Percentiles rank a stretch among this genome's conserved stretches.
Conservation (phyloP, 1,140 invertebrate species). For the Coptotermes formosanus region DNA sequence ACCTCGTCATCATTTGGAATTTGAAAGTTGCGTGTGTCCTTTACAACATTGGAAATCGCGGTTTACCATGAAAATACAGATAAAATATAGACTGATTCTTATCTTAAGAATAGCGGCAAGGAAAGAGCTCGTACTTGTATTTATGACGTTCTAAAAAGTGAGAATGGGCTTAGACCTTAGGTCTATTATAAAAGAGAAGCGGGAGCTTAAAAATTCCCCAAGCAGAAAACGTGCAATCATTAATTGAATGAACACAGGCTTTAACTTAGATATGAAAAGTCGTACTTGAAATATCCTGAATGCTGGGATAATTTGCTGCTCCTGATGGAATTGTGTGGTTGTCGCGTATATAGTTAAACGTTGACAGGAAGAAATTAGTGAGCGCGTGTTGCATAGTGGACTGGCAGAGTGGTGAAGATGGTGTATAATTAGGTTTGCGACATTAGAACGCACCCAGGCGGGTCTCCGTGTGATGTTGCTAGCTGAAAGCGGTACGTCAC, state of each 20-base stretch:
- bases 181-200: background rate
- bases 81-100: too few relatives aligned
- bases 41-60: too few relatives aligned
- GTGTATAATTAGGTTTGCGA: conserved; percentile 1
- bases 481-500: background rate
- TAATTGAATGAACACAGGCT: background rate
- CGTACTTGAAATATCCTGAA: background rate
- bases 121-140: too few relatives aligned
- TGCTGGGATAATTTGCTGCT: background rate
- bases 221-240: background rate
- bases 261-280: background rate
- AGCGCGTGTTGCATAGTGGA: background rate
- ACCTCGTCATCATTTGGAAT: too few relatives aligned
- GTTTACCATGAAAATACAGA: too few relatives aligned
- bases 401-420: background rate
- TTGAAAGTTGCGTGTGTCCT: too few relatives aligned
- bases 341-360: background rate
- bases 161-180: too few relatives aligned
- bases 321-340: background rate
- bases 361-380: background rate
- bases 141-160: too few relatives aligned
- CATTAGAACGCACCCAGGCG: conserved; percentile 11
- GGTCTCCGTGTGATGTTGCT: background rate
- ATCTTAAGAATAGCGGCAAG: too few relatives aligned
- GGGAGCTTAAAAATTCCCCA: background rate